A percentile compares a stretch with the other conserved stretches of the same genome.
These are phyloP conservation scores for Entelurus aequoreus DNA, from an alignment of 2,113 vertebrate species.

Conservation along the genomic window DNA sequence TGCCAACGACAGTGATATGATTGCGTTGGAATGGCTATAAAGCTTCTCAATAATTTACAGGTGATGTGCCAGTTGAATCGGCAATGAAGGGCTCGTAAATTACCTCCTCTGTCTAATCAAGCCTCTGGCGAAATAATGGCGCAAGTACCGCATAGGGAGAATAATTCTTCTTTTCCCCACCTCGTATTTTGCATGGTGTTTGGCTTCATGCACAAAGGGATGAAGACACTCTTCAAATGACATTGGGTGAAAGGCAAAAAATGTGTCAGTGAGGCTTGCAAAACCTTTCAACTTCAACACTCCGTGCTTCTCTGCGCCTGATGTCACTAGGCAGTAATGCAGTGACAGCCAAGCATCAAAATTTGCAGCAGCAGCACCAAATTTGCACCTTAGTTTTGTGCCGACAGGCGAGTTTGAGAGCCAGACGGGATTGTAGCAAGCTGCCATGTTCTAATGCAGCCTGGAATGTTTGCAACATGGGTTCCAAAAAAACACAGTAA, in stretches of 20 bases:
- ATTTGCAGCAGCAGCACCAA: constrained; percentile 62
- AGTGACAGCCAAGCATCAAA: constrained; percentile 59
- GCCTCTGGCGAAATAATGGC: constrained; percentile 68
- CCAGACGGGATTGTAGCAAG: constrained; percentile 37
- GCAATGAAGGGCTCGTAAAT: constrained; percentile 71
- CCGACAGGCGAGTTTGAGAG: constrained; percentile 12
- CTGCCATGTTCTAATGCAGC: constrained; percentile 33
- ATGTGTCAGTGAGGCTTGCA: constrained; percentile 55
- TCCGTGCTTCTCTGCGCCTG: constrained; percentile 58
- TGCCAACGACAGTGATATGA: constrained; percentile 60
- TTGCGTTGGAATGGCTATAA: constrained; percentile 71
- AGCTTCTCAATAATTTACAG: constrained; percentile 77
- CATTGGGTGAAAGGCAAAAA: constrained; percentile 59
- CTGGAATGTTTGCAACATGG: constrained; percentile 19
- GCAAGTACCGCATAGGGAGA: constrained; percentile 43
- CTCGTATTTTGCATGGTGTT: constrained; percentile 24
- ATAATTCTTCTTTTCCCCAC: constrained; percentile 13
- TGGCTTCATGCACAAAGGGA: constrained; percentile 42
- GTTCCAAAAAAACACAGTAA: constrained; percentile 39
- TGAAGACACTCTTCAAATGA: constrained; percentile 57
- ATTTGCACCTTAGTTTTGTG: constrained; percentile 55
- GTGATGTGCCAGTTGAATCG: constrained; percentile 72
- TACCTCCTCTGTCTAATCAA: constrained; percentile 68
- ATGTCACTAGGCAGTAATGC: constrained; percentile 63
- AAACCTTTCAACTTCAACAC: constrained; percentile 57